phyloP scores from a whole-genome alignment of 2,797 vertebrate species.

The Protosalanx chinensis region DNA sequence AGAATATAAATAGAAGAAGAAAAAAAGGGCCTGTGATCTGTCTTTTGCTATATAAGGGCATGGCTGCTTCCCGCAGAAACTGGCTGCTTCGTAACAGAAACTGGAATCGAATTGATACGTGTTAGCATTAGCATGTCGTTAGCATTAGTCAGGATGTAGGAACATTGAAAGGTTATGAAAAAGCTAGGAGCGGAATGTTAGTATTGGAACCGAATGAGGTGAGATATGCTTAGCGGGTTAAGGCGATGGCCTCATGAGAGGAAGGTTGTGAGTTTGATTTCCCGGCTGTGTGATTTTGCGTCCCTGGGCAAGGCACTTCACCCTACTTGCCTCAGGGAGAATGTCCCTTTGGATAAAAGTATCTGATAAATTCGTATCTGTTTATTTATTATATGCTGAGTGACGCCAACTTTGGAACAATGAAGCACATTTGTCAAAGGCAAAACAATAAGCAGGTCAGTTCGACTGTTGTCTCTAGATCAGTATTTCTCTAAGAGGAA shows the following conservation, averaged over 20 bases:
- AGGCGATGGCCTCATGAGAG: no score
- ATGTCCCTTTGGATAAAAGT: no score
- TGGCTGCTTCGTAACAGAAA: conserved; percentile 2
- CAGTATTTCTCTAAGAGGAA: no score
- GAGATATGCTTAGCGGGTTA: neutral
- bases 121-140: conserved; percentile 31
- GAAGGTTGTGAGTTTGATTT: no score
- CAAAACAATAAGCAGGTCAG: neutral
- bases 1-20: conserved; percentile 68
- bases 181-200: neutral
- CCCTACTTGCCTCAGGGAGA: no score
- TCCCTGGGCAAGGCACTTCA: no score
- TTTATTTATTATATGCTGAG: neutral
- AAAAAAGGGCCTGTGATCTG: conserved; percentile 56
- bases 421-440: neutral
- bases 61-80: conserved; percentile 48
- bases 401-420: neutral
- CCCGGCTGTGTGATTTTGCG: no score
- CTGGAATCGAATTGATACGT: conserved; percentile 64
- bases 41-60: conserved; percentile 75
- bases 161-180: conserved; percentile 16
- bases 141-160: conserved; percentile 26
- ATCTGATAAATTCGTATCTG: no score
- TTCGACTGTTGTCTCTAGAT: neutral
- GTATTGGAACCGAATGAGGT: no score